Evolutionary conservation across 2,888 invertebrate genomes (phyloP).

Genomic region (Hoplodrina ambigua): DNA sequence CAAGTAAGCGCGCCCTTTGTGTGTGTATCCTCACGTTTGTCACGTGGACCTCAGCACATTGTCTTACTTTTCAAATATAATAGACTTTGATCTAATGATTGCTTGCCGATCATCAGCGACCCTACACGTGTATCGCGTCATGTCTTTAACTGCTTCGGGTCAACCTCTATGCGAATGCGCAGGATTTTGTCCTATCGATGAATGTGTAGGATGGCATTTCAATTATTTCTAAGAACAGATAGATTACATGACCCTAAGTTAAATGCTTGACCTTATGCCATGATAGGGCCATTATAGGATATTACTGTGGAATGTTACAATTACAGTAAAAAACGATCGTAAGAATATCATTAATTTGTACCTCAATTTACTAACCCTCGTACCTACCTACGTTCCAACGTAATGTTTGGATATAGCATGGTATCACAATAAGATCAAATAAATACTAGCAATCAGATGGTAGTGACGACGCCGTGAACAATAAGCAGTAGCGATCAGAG

Average conservation of each 20-base stretch:
- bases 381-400: not conserved
- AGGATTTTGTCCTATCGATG: conserved; percentile 3
- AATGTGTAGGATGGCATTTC: conserved; percentile 20
- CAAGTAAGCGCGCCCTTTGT: conserved; percentile 78
- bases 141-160: conserved; percentile 12
- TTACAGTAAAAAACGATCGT: conserved; percentile 1
- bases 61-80: conserved; percentile 78
- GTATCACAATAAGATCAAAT: conserved; percentile 46
- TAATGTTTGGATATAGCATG: conserved; percentile 22
- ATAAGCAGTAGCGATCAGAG: conserved; percentile 76
- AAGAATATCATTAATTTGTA: not conserved
- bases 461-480: conserved; percentile 72
- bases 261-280: conserved; percentile 3
- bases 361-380: not conserved
- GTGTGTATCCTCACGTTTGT: conserved; percentile 76
- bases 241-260: conserved; percentile 30
- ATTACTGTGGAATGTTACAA: conserved; percentile 20
- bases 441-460: conserved; percentile 64
- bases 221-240: conserved; percentile 48
- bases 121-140: conserved; percentile 72
- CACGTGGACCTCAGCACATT: conserved; percentile 81
- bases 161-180: conserved; percentile 6
- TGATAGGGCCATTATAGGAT: conserved; percentile 1
- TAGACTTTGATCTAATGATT: conserved; percentile 79
- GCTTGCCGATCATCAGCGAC: conserved; percentile 77